Percentiles rank a stretch among this genome's conserved stretches.
These are phyloP conservation scores for Thermophis baileyi DNA, from an alignment of 2,113 vertebrate species.

Conservation along the genomic window DNA sequence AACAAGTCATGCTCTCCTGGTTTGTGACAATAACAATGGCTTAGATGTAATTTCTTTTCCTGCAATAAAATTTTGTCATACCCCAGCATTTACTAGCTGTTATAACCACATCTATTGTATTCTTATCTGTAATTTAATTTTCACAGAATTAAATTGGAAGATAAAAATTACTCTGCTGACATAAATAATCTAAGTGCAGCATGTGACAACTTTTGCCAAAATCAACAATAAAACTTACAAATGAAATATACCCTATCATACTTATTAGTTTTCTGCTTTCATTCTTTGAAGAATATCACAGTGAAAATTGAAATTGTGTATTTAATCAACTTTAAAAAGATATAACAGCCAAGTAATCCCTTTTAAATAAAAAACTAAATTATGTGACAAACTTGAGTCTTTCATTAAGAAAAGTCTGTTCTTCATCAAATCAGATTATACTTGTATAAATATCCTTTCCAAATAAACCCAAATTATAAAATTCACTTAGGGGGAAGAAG, in stretches of 20 bases:
- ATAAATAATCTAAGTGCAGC: constrained; percentile 68
- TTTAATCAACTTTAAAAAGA: constrained; percentile 77
- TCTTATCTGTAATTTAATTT: constrained; percentile 73
- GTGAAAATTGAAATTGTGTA: constrained; percentile 75
- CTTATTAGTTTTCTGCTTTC: constrained; percentile 68
- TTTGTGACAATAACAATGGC: constrained; percentile 1
- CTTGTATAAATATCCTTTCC: constrained; percentile 46
- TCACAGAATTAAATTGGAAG: constrained; percentile 72
- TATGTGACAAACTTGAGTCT: constrained; percentile 18
- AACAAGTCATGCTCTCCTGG: neutral
- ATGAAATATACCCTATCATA: constrained; percentile 66
- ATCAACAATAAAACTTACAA: constrained; percentile 63
- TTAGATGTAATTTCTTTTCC: constrained; percentile 18
- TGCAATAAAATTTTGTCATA: constrained; percentile 29
- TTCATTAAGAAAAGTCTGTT: constrained; percentile 52
- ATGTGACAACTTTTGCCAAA: constrained; percentile 66
- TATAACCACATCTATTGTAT: constrained; percentile 62
- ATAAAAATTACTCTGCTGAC: constrained; percentile 64
- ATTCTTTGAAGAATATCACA: constrained; percentile 70
- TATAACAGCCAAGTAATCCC: constrained; percentile 68
- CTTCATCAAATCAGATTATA: constrained; percentile 48
- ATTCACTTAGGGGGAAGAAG: neutral
- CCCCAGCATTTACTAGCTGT: constrained; percentile 59
- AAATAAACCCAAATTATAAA: constrained; percentile 22
- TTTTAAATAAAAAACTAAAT: constrained; percentile 65